These are phyloP conservation scores for Eulacestoma nigropectus DNA, from an alignment of 2,113 vertebrate species.

Conservation along the genomic window DNA sequence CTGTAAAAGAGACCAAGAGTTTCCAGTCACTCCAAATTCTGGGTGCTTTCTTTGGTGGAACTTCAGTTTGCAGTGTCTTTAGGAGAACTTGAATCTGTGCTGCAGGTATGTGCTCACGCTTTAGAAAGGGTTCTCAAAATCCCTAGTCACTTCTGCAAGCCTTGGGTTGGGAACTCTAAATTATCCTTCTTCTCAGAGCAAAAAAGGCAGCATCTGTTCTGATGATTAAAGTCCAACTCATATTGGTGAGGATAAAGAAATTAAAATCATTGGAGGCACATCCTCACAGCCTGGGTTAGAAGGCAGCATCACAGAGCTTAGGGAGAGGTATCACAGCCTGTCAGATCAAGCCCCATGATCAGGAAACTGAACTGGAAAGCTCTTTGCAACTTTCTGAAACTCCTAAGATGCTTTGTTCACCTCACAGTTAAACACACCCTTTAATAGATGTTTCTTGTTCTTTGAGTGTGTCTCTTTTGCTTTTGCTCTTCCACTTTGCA, in stretches of 20 bases:
- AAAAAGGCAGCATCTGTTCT: not conserved
- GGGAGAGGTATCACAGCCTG: not conserved
- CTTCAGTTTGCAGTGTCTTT: not conserved
- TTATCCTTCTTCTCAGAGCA: not conserved
- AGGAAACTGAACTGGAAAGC: not conserved
- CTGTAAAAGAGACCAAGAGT: not conserved
- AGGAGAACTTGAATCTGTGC: not conserved
- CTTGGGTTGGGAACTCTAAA: not conserved
- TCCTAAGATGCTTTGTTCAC: not conserved
- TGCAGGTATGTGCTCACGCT: not conserved
- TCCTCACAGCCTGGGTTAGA: not conserved
- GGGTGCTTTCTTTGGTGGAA: not conserved
- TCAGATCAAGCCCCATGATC: not conserved
- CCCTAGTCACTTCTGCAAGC: not conserved
- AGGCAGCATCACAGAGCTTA: not conserved
- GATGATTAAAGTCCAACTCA: not conserved
- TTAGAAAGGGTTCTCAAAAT: not conserved
- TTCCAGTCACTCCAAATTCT: not conserved
- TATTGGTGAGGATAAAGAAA: not conserved
- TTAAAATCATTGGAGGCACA: rapidly evolving
- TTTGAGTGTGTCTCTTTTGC: not conserved
- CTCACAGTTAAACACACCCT: not conserved
- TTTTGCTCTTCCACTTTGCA: not conserved
- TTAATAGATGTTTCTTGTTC: not conserved
- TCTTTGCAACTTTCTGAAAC: not conserved